Evolutionary conservation across 1,140 invertebrate genomes (phyloP), one percentile per base, ranked within the genome.

Genomic region (Drosophila repletoides): DNA sequence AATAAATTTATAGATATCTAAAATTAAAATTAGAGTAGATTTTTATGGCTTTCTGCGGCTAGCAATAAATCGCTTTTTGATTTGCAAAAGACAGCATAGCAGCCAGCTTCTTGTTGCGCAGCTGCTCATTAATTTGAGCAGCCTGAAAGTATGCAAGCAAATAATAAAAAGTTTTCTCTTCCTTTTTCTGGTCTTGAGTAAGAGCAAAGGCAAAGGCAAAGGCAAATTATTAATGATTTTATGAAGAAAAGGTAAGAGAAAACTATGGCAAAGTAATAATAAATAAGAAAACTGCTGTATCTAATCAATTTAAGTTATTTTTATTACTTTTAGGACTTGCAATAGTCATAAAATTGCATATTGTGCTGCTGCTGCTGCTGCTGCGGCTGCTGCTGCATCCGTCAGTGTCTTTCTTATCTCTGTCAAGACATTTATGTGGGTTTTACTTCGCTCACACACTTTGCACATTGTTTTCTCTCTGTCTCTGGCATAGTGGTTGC

Each of bases 371-470:
- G n/a, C 51, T 19, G 17, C 26, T n/a, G n/a, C n/a, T n/a, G n/a
- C n/a, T n/a, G n/a, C n/a, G n/a, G n/a, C 5, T 43, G 10, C 38
- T 29, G 19, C 21, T 59, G 41, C 46, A 61, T 61, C 55, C 49
- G 73, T 68, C 69, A 70, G 12, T 64, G 49, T 56, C 53, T 61
- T n/a, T n/a, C 60, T 33, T 14, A 22, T 43, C 46, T 63, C 4
- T 19, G 36, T 10, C 29, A 28, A 56, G 66, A 81, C 79, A 81
- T 73, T 81, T 77, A 83, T 81, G 72, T 63, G 73, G 63, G 63
- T 79, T 79, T 72, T 72, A 75, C 75, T 79, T 64, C 71, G 70
- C 70, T 70, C 75, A 59, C 58, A 69, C 66, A 80, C 71, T 70
- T 73, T 77, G 58, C 75, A 61, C 72, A 46, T 55, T 34, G 34